Percentiles rank a stretch among this genome's conserved stretches.
Conservation (phyloP, 2,113 vertebrate species). For the Kryptolebias marmoratus region DNA sequence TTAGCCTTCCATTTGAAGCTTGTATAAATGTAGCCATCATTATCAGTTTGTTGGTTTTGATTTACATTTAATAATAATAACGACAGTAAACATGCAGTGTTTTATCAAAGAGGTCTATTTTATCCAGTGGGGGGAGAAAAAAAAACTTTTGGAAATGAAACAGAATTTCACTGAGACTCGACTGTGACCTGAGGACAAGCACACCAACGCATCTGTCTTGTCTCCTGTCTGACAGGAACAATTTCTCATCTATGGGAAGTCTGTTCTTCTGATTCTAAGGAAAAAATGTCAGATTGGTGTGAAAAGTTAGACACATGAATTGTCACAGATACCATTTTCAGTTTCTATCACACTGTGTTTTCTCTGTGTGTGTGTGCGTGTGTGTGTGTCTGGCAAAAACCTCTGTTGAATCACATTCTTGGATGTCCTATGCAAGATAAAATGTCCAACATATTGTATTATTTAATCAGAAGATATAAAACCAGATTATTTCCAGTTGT, state of each 20-base stretch:
- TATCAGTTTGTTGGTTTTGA: slow-evolving; percentile 14
- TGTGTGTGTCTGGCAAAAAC: not conserved
- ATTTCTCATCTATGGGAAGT: slow-evolving; percentile 13
- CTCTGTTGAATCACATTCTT: not conserved
- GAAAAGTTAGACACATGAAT: slow-evolving; percentile 26
- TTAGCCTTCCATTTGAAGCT: not conserved
- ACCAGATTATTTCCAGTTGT: not conserved
- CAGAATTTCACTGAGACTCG: slow-evolving; percentile 33
- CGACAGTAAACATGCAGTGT: slow-evolving; percentile 20
- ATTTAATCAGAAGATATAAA: slow-evolving; percentile 3
- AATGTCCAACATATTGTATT: slow-evolving; percentile 4
- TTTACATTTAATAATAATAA: slow-evolving; percentile 39
- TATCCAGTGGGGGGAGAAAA: slow-evolving; percentile 16
- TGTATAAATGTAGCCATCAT: slow-evolving; percentile 1
- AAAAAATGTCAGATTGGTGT: slow-evolving; percentile 12
- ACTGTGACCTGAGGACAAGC: slow-evolving; percentile 39
- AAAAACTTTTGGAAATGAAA: slow-evolving; percentile 10
- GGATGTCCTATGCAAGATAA: slow-evolving; percentile 1
- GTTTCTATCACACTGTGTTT: not conserved
- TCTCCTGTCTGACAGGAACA: slow-evolving; percentile 29
- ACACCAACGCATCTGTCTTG: slow-evolving; percentile 21
- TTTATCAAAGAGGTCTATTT: not conserved
- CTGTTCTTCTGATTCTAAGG: slow-evolving; percentile 15
- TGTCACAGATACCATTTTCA: slow-evolving; percentile 16
- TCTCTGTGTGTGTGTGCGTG: not conserved